Percentiles rank a stretch among this genome's conserved stretches.
These are phyloP conservation scores for Drosophila neutralis DNA, from an alignment of 2,888 invertebrate genomes.

Conservation along the genomic window DNA sequence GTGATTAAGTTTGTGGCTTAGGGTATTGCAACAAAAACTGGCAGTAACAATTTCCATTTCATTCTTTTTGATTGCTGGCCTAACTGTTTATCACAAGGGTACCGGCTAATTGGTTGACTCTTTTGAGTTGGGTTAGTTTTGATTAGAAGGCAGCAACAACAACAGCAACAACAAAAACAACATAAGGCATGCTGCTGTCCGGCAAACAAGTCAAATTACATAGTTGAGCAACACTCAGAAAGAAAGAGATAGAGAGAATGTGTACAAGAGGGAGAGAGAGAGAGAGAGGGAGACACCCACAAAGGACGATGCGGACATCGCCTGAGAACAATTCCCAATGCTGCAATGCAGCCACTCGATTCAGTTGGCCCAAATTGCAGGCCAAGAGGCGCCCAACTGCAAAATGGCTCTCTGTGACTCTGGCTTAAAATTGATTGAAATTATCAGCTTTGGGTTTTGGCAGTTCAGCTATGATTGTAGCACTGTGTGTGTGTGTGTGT, in stretches of 20 bases:
- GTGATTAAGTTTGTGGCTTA: background rate
- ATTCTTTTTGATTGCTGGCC: conserved; percentile 41
- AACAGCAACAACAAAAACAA: conserved; percentile 10
- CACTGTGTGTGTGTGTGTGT: conserved; percentile 3
- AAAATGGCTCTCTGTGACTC: conserved; percentile 52
- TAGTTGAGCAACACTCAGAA: conserved; percentile 20
- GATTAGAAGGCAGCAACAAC: conserved; percentile 54
- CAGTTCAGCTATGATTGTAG: conserved; percentile 53
- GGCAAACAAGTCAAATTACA: conserved; percentile 48
- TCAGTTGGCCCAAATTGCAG: conserved; percentile 50
- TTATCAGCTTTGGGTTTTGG: conserved; percentile 79
- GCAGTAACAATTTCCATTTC: conserved; percentile 47
- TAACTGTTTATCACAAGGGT: conserved; percentile 73
- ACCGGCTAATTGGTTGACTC: conserved; percentile 62
- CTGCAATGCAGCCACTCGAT: conserved; percentile 28
- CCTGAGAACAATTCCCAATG: conserved; percentile 21
- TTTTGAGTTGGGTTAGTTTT: conserved; percentile 68
- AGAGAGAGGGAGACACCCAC: conserved; percentile 22
- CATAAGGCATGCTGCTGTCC: conserved; percentile 10
- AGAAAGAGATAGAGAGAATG: background rate
- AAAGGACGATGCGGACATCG: conserved; percentile 12
- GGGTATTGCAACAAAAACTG: conserved; percentile 30
- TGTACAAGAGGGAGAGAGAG: background rate
- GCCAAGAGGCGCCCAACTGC: conserved; percentile 54
- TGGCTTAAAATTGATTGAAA: conserved; percentile 80